These are phyloP conservation scores for Vanessa atalanta DNA, from an alignment of 1,140 invertebrate genomes.

Conservation along the genomic window DNA sequence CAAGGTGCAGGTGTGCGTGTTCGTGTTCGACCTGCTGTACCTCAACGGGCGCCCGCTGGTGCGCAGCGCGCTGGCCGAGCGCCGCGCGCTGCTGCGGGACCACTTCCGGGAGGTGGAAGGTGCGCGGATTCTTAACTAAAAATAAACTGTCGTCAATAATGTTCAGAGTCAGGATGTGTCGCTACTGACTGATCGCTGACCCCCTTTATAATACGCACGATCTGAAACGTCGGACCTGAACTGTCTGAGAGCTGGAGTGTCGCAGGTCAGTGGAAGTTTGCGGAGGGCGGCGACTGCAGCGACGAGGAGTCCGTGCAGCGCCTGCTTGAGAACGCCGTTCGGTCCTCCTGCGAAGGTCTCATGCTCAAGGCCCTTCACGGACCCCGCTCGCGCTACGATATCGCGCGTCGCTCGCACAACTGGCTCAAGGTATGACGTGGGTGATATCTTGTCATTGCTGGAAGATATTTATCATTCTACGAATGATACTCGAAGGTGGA, in stretches of 20 bases:
- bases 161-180: too few relatives aligned
- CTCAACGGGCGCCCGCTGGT: conserved; percentile 95
- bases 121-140: background rate
- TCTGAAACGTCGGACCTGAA: too few relatives aligned
- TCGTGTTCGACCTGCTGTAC: conserved; percentile 98
- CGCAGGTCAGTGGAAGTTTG: conserved; percentile 91
- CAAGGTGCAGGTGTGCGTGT: conserved; percentile 98
- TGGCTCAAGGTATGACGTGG: conserved; percentile 89
- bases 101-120: conserved; percentile 90
- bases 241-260: background rate
- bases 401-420: conserved; percentile 97
- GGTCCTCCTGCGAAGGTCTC: conserved; percentile 97
- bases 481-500: too few relatives aligned
- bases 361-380: conserved; percentile 98
- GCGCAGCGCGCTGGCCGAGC: conserved; percentile 87
- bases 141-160: too few relatives aligned
- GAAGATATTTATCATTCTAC: too few relatives aligned
- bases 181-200: too few relatives aligned
- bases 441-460: background rate
- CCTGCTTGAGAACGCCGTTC: conserved; percentile 93
- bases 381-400: conserved; percentile 97
- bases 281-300: conserved; percentile 90
- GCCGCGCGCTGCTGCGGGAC: conserved; percentile 88
- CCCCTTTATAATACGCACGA: too few relatives aligned
- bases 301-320: conserved; percentile 96